Evolutionary conservation across 2,113 vertebrate genomes (phyloP), one percentile per base, ranked within the genome.

Genomic region (Gobius niger): DNA sequence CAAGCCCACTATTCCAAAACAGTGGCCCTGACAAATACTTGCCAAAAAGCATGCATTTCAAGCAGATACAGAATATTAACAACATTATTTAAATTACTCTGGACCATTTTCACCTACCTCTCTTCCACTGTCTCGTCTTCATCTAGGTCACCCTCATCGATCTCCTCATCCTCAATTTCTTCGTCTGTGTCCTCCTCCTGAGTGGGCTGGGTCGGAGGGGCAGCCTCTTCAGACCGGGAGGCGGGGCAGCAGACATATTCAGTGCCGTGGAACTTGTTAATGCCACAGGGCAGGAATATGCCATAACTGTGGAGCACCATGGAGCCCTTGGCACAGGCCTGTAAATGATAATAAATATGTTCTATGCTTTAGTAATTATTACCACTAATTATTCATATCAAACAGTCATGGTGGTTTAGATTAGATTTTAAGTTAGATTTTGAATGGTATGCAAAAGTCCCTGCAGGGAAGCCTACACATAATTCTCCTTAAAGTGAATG

Each of bases 231-330:
- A 0, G 83, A 61, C 68, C 90, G 95, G 0, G 92, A 87, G 63
- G 92, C 85, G 15, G 96, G 96, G 82, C 98, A 99, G 87, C 98
- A 99, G 0, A 98, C 97, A 0, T 97, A 99, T 42, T 98, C 96
- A 0, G 95, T 97, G 66, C 98, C 96, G 0, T 93, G 94, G 92
- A 99, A 99, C 90, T 94, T 92, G 87, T 99, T 95, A 0, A 97
- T 92, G 8, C 95, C 96, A 0, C 97, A 99, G 65, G 98, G 97
- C 64, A 98, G 92, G 83, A 99, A 90, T 95, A 99, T 99, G 63
- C 96, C 96, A 0, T 98, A 99, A 86, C 94, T 96, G 86, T 97
- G 95, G 60, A 99, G 90, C 74, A 93, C 88, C 93, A 94, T 95
- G 42, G 93, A 91, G 70, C 93, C 92, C 8, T 94, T 94, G 82